Evolutionary conservation across 2,797 vertebrate species (phyloP), one percentile per base, ranked within the genome.

Genomic region (Rousettus madagascariensis): DNA sequence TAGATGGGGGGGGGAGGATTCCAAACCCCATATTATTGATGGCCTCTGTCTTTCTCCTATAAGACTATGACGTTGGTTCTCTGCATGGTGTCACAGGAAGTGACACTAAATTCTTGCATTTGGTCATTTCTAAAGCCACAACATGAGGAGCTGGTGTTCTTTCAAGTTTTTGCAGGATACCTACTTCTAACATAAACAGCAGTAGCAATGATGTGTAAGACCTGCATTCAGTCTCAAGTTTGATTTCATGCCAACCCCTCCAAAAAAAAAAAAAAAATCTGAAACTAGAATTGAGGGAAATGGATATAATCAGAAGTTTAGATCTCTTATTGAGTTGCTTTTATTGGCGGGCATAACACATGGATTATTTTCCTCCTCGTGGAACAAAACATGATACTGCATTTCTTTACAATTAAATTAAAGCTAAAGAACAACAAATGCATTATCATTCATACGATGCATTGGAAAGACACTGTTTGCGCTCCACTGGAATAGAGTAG

Each of bases 401-500:
- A 96, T 97, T 90, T 96, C 95, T 97, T 83, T 72, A 63, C 2
- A 96, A 94, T 97, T 97, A 96, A 97, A 97, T 98, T 96, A 97
- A 96, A 79, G 33, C 85, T 63, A 74, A 89, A 69, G 33, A 83
- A 90, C 41, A 93, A 91, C 75, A 95, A 95, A 88, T 83, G 72
- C 63, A n/a, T 82, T 68, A 74, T 80, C 15, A 13, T 28, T 86
- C 10, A 0, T 71, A 43, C 4, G 55, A 7, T 95, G 95, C 63
- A 86, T 95, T 94, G 87, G 85, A 88, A 88, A 93, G 94, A 89
- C 55, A 96, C 5, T 92, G 78, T 72, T 82, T 59, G 46, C 1
- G 28, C 83, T 95, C 93, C 10, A 0, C 86, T n/a, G 51, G 91
- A 93, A n/a, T 43, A 24, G 89, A n/a, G 24, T 10, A 30, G 41